phyloP scores from a whole-genome alignment of 2,113 vertebrate species.

The Gadus macrocephalus region DNA sequence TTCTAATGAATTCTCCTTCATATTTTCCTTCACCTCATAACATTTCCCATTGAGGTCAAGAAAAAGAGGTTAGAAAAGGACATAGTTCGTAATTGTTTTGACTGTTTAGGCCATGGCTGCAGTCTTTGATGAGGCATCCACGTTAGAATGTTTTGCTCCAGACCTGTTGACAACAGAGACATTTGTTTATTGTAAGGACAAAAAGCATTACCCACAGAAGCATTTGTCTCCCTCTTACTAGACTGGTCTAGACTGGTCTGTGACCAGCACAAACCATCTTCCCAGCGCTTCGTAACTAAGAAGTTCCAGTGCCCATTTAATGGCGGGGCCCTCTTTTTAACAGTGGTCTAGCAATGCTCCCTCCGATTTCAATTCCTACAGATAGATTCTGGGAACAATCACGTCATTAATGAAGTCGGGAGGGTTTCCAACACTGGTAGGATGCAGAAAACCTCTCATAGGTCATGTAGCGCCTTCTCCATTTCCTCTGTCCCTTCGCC shows the following conservation, averaged over 20 bases:
- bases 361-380: too few species aligned
- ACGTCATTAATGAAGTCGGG: neutral
- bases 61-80: too few species aligned
- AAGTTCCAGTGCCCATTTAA: neutral
- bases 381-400: neutral
- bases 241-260: neutral
- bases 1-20: too few species aligned
- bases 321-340: neutral
- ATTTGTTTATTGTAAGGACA: neutral
- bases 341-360: neutral
- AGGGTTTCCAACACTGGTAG: neutral
- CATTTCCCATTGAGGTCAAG: too few species aligned
- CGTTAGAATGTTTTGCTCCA: too few species aligned
- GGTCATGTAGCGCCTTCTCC: neutral
- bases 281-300: neutral
- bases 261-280: neutral
- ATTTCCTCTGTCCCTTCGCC: neutral
- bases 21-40: too few species aligned
- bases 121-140: too few species aligned
- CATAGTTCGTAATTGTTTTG: too few species aligned
- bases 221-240: neutral
- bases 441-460: neutral
- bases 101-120: too few species aligned
- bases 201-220: neutral
- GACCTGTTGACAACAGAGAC: too few species aligned